These are phyloP conservation scores for Paracanthobrama guichenoti DNA, from an alignment of 2,113 vertebrate genomes.

Conservation along the genomic window DNA sequence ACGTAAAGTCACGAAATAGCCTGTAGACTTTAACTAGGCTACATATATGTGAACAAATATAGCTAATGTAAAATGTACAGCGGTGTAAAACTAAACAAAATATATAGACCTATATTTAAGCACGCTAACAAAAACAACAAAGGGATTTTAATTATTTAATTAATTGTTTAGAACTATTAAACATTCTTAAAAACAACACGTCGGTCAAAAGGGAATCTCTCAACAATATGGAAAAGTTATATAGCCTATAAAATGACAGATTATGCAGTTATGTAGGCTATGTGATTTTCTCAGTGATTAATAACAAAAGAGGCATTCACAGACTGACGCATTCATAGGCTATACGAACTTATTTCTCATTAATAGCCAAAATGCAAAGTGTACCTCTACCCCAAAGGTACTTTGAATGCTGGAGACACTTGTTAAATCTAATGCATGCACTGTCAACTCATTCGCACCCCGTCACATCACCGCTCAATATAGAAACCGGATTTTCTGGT, in stretches of 20 bases:
- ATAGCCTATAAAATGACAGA: background rate
- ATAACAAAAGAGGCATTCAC: background rate
- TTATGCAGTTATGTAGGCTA: background rate
- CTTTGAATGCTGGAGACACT: conserved; percentile 77
- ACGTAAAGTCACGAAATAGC: background rate
- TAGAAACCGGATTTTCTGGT: conserved; percentile 86
- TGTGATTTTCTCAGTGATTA: background rate
- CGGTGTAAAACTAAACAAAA: background rate
- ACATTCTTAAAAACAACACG: background rate
- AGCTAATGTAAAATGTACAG: background rate
- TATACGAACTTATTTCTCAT: conserved; percentile 12
- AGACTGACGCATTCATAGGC: background rate
- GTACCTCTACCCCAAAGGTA: conserved; percentile 46
- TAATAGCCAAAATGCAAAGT: conserved; percentile 37
- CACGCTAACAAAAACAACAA: background rate
- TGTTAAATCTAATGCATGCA: conserved; percentile 81
- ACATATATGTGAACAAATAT: no score
- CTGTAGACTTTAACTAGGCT: no score
- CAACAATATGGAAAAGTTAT: background rate
- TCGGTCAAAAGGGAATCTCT: background rate
- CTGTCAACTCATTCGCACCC: conserved; percentile 86
- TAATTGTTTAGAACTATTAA: background rate
- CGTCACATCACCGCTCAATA: conserved; percentile 82
- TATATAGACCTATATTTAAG: background rate
- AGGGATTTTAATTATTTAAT: background rate